Evolutionary conservation across 1,140 invertebrate genomes (phyloP), one percentile per base, ranked within the genome.

Genomic region (Proales similis): DNA sequence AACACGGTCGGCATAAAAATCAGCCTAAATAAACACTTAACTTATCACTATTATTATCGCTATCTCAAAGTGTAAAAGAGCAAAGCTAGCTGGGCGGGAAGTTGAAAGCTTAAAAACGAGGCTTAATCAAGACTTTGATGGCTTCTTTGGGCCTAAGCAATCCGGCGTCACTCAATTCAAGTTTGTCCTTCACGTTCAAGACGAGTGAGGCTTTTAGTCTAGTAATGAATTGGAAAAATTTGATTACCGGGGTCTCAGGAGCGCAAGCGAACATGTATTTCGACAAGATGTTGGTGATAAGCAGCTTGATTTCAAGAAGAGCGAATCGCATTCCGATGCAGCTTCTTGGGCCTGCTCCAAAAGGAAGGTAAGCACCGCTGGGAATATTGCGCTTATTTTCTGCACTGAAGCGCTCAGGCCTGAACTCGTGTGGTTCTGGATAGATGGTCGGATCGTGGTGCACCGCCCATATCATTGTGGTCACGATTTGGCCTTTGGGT

Each of bases 221-320:
- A n/a, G n/a, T n/a, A n/a, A n/a, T n/a, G n/a, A n/a, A n/a, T n/a
- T n/a, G n/a, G n/a, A n/a, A n/a, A n/a, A n/a, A n/a, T n/a, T n/a
- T n/a, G n/a, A n/a, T n/a, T n/a, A n/a, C 66, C 43, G 67, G 46
- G 33, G 70, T 73, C 43, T 66, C 48, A 26, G 66, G 62, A 26
- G 67, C 68, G 5, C 63, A 47, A 3, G 65, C 65, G 67, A 72
- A 66, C 63, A 9, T 20, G n/a, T 72, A 70, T 24, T 67, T 68
- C 38, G 68, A 66, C 20, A 79, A 22, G 0, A 77, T 39, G 12
- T 49, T 30, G 7, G 72, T 70, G 5, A 79, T 24, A 2, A 82
- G 82, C 38, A 84, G 66, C 74, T 86, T 86, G 0, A 81, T 78
- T 69, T 85, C 80, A 49, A 85, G 66, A 3, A 82, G 61, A 2